Evolutionary conservation across 2,888 invertebrate genomes (phyloP).

Genomic region (Acleris laterana): DNA sequence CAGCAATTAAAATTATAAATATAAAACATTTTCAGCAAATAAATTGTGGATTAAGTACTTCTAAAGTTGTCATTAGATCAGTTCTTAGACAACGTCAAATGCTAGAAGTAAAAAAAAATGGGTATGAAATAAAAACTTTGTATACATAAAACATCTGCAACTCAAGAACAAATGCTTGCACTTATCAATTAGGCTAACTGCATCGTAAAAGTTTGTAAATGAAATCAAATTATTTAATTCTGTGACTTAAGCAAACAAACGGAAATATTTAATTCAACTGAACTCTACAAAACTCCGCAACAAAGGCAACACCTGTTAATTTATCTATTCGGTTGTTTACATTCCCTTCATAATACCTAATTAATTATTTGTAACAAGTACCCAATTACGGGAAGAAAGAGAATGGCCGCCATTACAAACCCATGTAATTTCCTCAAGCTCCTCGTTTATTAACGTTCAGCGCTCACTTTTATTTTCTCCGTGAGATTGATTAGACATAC

Average conservation of each 20-base stretch:
- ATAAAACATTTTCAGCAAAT: too few relatives aligned
- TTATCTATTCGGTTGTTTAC: conserved; percentile 8
- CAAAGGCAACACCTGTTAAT: conserved; percentile 16
- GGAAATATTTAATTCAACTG: background rate
- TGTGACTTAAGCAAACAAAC: background rate
- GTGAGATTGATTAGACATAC: conserved; percentile 11
- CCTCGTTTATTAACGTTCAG: conserved; percentile 43
- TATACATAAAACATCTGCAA: too few relatives aligned
- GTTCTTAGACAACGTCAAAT: too few relatives aligned
- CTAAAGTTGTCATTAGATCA: too few relatives aligned
- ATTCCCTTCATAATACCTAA: conserved; percentile 41
- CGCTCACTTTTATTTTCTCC: conserved; percentile 29
- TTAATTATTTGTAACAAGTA: conserved; percentile 61
- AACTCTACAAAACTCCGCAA: background rate
- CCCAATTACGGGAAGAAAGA: conserved; percentile 54
- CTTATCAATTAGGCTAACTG: too few relatives aligned
- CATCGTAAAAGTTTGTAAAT: too few relatives aligned
- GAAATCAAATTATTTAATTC: too few relatives aligned
- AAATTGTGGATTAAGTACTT: too few relatives aligned
- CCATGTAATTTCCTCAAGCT: conserved; percentile 32
- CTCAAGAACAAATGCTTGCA: too few relatives aligned
- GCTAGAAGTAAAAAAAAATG: too few relatives aligned
- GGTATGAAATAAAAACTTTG: too few relatives aligned
- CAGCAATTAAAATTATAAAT: too few relatives aligned
- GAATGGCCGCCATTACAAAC: conserved; percentile 38